Base-by-base conservation (phyloP, 2,888 invertebrate species). In the Leptopterna dolabrata region DNA sequence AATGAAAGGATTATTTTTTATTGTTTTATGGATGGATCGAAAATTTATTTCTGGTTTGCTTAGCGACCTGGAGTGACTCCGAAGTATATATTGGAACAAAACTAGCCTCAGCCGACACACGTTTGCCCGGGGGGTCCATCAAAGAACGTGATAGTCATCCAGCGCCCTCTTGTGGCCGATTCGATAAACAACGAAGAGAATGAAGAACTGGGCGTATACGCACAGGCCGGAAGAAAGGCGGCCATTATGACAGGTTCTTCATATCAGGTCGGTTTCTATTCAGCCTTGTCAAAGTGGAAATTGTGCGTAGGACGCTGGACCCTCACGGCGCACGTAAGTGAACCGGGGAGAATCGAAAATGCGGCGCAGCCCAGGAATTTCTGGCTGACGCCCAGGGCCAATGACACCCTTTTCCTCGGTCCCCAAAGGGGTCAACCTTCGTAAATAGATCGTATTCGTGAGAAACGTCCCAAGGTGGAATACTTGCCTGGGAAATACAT, bases 301-400 rank as follows among this genome's bases (percentile, higher is more conserved):
- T 73, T 73, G 73, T 73, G 73, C 73, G 73, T 73, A 73, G 73
- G 73, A 73, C 73, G 73, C 73, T 16, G 41, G n/a, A n/a, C 14
- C 73, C 73, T 73, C 36, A 36, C 36, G 30, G 30, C 16, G 30
- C 73, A 73, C 73, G 73, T 73, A 73, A 29, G 73, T 73, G 73
- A 41, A 73, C 73, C 73, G 73, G 36, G 36, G 73, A 73, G 73
- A 73, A 73, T 73, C 73, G 73, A 73, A 73, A 73, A 73, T 73
- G 30, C 36, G 73, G 73, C 36, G 30, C 73, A n/a, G 41, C 36
- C 7, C 14, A 29, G 73, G 73, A 73, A 73, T 73, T 73, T 73
- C 73, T 73, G 73, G 73, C 73, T 19, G 73, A 14, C 36, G 41
- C 73, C 73, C 73, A 73, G 41, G 73, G 73, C 73, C 73, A 73